Evolutionary conservation across 2,888 invertebrate genomes (phyloP).

Genomic region (Aquatica leii): DNA sequence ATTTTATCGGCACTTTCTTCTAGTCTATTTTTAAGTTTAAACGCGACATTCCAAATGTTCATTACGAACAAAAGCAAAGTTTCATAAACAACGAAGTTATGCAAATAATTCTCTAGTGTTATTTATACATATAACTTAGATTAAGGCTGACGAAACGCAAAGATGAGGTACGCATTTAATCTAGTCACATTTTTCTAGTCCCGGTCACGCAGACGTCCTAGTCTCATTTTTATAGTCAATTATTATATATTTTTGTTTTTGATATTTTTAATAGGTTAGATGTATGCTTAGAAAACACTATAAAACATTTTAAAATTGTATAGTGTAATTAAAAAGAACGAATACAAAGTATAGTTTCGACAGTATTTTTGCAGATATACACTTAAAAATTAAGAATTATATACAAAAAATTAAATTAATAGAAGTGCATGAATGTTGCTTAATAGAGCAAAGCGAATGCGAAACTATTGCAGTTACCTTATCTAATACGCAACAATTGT

Average conservation of each 20-base stretch:
- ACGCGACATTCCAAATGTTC: slow-evolving; percentile 51
- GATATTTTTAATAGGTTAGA: slow-evolving; percentile 26
- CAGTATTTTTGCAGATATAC: slow-evolving; percentile 62
- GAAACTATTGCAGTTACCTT: too few relatives aligned
- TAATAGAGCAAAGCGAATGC: slow-evolving; percentile 12
- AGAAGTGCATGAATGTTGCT: slow-evolving; percentile 22
- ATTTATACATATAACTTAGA: slow-evolving; percentile 45
- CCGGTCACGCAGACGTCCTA: slow-evolving; percentile 54
- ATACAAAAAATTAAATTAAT: slow-evolving; percentile 20
- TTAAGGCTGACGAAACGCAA: slow-evolving; percentile 53
- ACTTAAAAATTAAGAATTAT: slow-evolving; percentile 33
- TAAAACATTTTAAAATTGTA: slow-evolving; percentile 39
- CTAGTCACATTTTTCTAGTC: slow-evolving; percentile 53
- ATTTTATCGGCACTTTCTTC: slow-evolving; percentile 51
- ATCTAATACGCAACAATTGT: too few relatives aligned
- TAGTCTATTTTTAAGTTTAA: slow-evolving; percentile 45
- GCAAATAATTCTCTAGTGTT: slow-evolving; percentile 50
- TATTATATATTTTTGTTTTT: slow-evolving; percentile 50
- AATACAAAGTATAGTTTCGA: slow-evolving; percentile 57
- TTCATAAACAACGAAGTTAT: slow-evolving; percentile 62
- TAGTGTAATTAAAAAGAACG: slow-evolving; percentile 41
- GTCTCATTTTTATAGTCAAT: slow-evolving; percentile 60
- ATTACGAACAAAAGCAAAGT: slow-evolving; percentile 59
- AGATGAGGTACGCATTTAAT: slow-evolving; percentile 50
- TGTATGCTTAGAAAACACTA: slow-evolving; percentile 38